phyloP scores from a whole-genome alignment of 2,113 vertebrate species.

The Myiozetetes cayanensis region DNA sequence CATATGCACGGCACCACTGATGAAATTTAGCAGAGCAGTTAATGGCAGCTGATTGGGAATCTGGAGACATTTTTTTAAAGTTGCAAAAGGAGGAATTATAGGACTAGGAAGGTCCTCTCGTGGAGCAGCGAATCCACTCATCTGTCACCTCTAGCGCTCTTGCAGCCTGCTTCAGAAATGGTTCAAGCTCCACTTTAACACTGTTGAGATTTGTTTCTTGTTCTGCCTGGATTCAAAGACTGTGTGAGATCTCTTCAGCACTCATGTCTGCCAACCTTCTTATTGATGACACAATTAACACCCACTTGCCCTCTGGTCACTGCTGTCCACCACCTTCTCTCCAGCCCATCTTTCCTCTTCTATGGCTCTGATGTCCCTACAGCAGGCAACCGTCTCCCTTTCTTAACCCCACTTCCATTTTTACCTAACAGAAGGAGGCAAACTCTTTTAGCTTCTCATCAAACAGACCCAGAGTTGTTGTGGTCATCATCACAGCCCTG shows the following conservation, averaged over 20 bases:
- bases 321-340: background rate
- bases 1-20: accelerated
- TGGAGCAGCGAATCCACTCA: background rate
- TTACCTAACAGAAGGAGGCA: background rate
- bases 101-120: background rate
- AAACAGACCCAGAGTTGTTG: background rate
- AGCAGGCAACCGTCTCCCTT: background rate
- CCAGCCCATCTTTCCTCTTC: background rate
- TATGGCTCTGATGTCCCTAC: background rate
- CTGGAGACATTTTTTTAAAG: background rate
- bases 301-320: background rate
- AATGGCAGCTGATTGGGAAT: background rate
- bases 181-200: background rate
- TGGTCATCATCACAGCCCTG: background rate
- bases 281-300: background rate
- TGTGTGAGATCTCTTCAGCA: background rate
- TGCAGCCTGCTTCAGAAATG: background rate
- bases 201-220: background rate
- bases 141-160: background rate
- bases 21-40: background rate
- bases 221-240: background rate
- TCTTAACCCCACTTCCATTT: background rate
- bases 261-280: background rate
- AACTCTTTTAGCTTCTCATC: background rate
- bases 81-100: background rate